phyloP scores from a whole-genome alignment of 2,888 invertebrate species.

The Nemoura dubitans region DNA sequence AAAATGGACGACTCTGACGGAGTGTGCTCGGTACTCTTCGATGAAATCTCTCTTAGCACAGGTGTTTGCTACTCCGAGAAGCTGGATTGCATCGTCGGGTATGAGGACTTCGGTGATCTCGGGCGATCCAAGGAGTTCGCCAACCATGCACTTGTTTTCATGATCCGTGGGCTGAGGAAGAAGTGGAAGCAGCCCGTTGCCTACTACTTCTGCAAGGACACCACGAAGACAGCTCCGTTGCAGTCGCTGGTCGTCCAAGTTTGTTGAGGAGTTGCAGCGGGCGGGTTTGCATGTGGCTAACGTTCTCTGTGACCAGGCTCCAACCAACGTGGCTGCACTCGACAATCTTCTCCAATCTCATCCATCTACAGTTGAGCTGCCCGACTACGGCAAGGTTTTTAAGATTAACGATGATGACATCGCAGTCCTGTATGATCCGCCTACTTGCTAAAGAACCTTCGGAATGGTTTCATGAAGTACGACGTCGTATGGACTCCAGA shows the following conservation, averaged over 20 bases:
- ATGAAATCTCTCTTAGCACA: conserved; percentile 42
- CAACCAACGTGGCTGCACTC: conserved; percentile 40
- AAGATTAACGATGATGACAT: conserved; percentile 39
- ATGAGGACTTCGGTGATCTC: conserved; percentile 43
- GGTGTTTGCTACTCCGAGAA: conserved; percentile 28
- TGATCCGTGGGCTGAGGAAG: conserved; percentile 44
- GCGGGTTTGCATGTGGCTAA: conserved; percentile 43
- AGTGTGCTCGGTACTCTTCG: conserved; percentile 38
- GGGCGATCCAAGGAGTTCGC: conserved; percentile 42
- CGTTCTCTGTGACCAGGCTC: conserved; percentile 46
- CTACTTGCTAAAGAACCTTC: conserved; percentile 43
- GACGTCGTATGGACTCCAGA: no score
- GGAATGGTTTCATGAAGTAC: conserved; percentile 46
- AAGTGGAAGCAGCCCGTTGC: conserved; percentile 46
- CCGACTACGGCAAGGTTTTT: conserved; percentile 32
- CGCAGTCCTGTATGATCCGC: conserved; percentile 45
- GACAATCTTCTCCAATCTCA: not conserved
- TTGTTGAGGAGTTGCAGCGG: conserved; percentile 34
- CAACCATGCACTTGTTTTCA: conserved; percentile 47
- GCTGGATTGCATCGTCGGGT: conserved; percentile 43
- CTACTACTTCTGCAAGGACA: conserved; percentile 44
- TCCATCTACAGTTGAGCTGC: conserved; percentile 10
- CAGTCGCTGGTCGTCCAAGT: conserved; percentile 40
- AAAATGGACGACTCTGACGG: conserved; percentile 34
- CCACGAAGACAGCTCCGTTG: conserved; percentile 36